Evolutionary conservation across 2,113 vertebrate species (phyloP), one percentile per base, ranked within the genome.

Genomic region (Rhizomys pruinosus): DNA sequence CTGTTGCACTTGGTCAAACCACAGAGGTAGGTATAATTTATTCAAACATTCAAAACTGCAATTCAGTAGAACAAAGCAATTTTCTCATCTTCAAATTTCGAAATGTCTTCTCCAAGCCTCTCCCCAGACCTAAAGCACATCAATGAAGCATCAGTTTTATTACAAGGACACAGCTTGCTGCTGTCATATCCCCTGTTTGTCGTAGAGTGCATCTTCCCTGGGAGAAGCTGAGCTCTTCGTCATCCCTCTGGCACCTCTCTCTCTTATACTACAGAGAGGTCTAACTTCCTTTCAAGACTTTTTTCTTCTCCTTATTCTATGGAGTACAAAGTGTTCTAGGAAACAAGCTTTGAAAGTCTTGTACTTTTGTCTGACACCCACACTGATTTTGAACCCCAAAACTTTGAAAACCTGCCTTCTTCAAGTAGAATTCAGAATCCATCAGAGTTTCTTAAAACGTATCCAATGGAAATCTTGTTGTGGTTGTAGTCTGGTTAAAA

Each of bases 221-320:
- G 74, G 47, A 94, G 42, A 90, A 79, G 52, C 47, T n/a, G 64
- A 84, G 73, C n/a, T 80, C 72, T 77, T 39, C 52, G n/a, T 69
- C 11, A 27, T 0, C 1, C 32, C 44, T 10, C 1, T 1, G 34
- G 25, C 6, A 8, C 55, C 57, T 76, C 8, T 34, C 44, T 27
- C n/a, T 25, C 15, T 77, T 17, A 0, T 2, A 69, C 80, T 52
- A 92, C 32, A 84, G 77, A 87, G 34, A 85, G 3, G n/a, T 1
- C 57, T 20, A 73, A 34, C 68, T 90, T 37, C 47, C 61, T 93
- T 89, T 91, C 72, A 94, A 91, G 55, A 42, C 29, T 93, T 27
- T 13, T 84, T 39, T 10, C 57, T 80, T 71, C 16, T 78, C 17
- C 37, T 63, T 69, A 27, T 77, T 92, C 64, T 79, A 7, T 37